Percentiles rank a stretch among this genome's conserved stretches.
These are phyloP conservation scores for Cinara cedri DNA, from an alignment of 2,888 invertebrate species.

Conservation along the genomic window DNA sequence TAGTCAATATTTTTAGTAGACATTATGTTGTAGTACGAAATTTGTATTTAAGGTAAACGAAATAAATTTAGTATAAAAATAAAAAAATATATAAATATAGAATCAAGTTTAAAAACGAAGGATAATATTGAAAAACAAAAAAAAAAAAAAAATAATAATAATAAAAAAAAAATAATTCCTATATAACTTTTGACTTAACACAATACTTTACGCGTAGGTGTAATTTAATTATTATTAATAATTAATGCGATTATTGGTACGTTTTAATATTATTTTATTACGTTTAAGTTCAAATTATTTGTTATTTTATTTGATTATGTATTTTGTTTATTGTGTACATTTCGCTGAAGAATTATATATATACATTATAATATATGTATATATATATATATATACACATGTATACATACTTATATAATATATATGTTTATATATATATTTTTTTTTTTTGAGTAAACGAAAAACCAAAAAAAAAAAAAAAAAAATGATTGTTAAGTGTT, in stretches of 20 bases:
- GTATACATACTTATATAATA: too few relatives aligned
- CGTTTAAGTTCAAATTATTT: conserved; percentile 51
- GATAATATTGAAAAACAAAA: neutral
- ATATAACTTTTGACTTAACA: conserved; percentile 39
- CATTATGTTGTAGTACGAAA: conserved; percentile 19
- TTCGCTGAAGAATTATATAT: conserved; percentile 49
- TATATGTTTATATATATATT: conserved; percentile 34
- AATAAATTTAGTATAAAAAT: too few relatives aligned
- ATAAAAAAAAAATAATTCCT: conserved; percentile 36
- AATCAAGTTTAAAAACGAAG: too few relatives aligned
- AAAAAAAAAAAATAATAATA: neutral
- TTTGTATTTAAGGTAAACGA: conserved; percentile 19
- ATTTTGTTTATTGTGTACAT: conserved; percentile 51
- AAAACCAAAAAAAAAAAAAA: neutral
- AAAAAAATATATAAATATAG: too few relatives aligned
- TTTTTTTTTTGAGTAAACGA: conserved; percentile 53
- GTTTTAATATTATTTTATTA: conserved; percentile 8
- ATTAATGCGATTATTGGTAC: conserved; percentile 28
- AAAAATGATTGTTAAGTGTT: conserved; percentile 42
- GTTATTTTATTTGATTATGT: conserved; percentile 48
- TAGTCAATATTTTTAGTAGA: conserved; percentile 26
- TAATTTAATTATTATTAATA: neutral
- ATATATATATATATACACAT: conserved; percentile 38
- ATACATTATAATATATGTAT: conserved; percentile 7
- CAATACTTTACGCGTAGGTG: conserved; percentile 6